Evolutionary conservation across 2,888 invertebrate species (phyloP).

Genomic region (Steinernema scapterisci): DNA sequence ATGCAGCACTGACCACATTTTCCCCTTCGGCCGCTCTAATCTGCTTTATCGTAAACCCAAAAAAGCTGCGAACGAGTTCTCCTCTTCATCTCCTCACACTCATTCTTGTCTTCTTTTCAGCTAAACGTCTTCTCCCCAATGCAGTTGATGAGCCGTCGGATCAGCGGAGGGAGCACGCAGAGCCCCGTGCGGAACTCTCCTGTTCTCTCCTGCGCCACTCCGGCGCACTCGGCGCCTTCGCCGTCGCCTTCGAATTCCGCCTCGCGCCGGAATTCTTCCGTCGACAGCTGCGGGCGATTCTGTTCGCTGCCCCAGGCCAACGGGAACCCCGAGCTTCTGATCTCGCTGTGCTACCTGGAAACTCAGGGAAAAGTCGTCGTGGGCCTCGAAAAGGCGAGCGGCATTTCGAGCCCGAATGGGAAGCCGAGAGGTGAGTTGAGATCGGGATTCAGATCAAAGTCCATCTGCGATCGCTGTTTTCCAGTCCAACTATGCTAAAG

Average conservation of each 20-base stretch:
- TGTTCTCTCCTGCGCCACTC: constrained; percentile 10
- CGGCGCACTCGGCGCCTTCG: constrained; percentile 11
- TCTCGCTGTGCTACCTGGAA: constrained; percentile 54
- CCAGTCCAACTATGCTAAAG: too few relatives aligned
- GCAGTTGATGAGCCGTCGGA: constrained; percentile 25
- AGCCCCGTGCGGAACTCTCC: constrained; percentile 25
- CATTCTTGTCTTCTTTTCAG: background rate
- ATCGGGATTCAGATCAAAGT: background rate
- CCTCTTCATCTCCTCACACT: too few relatives aligned
- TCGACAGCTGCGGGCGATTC: constrained; percentile 58
- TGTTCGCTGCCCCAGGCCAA: constrained; percentile 53
- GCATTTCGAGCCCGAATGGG: constrained; percentile 1
- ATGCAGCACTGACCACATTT: too few relatives aligned
- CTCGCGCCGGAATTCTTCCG: constrained; percentile 54
- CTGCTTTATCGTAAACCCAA: too few relatives aligned
- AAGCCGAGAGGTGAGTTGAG: constrained; percentile 11
- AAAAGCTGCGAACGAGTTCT: too few relatives aligned
- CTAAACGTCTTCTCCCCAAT: constrained; percentile 26
- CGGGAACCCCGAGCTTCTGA: constrained; percentile 54
- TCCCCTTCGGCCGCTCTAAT: too few relatives aligned
- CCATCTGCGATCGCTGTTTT: too few relatives aligned
- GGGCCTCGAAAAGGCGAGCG: constrained; percentile 50
- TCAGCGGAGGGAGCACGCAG: constrained; percentile 20
- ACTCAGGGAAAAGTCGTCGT: constrained; percentile 50
- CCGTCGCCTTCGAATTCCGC: constrained; percentile 23